Conservation (phyloP, 2,888 invertebrate genomes). For the Protonemura montana region DNA sequence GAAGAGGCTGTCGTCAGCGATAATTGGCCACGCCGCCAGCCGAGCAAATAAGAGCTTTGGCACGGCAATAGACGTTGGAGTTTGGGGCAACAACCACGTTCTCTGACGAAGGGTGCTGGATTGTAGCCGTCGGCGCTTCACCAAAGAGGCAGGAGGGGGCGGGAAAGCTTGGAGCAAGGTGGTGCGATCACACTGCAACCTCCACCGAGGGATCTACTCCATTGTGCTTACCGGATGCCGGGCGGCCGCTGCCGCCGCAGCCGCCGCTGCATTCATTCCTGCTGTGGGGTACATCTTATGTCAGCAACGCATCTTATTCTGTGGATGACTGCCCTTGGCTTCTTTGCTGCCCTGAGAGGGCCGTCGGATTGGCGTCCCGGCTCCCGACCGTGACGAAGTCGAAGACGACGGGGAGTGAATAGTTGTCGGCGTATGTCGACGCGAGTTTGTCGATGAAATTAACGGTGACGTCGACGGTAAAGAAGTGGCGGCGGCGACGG, state of each 20-base stretch:
- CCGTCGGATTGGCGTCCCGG: conserved; percentile 53
- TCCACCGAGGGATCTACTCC: not conserved
- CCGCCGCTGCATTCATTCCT: conserved; percentile 87
- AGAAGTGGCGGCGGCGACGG: conserved; percentile 55
- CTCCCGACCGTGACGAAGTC: conserved; percentile 58
- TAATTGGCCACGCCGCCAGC: not conserved
- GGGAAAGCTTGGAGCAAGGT: not conserved
- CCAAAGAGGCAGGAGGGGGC: not conserved
- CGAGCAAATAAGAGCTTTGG: conserved; percentile 12
- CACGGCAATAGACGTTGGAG: not conserved
- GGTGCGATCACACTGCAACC: not conserved
- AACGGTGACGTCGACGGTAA: conserved; percentile 49
- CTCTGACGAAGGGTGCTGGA: not conserved
- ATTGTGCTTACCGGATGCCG: conserved; percentile 80
- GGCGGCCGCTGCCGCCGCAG: conserved; percentile 82
- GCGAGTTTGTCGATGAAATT: conserved; percentile 9
- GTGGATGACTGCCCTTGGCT: conserved; percentile 32
- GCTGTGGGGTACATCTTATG: conserved; percentile 83
- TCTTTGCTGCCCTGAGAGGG: conserved; percentile 31
- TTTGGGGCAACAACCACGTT: not conserved
- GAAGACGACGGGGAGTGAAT: conserved; percentile 64
- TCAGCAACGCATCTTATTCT: conserved; percentile 56
- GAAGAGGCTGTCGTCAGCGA: not conserved
- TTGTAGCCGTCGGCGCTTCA: not conserved
- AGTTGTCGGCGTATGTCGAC: conserved; percentile 53